Conservation (phyloP, 2,113 vertebrate genomes). For the Orientallactaga bullata region DNA sequence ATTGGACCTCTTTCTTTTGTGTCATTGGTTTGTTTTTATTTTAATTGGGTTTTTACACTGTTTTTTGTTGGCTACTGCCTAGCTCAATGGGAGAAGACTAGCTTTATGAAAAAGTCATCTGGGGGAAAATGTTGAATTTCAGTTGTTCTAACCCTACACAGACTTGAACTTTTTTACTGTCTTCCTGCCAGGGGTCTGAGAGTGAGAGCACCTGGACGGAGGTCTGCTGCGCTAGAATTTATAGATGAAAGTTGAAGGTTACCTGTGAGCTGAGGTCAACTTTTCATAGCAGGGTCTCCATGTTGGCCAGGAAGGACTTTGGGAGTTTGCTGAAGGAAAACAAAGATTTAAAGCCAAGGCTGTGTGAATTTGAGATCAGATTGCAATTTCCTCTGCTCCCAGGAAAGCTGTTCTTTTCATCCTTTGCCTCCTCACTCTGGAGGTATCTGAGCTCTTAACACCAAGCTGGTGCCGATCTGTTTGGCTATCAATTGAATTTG, state of each 20-base stretch:
- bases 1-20: slow-evolving; percentile 23
- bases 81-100: slow-evolving; percentile 47
- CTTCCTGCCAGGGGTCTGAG: not conserved
- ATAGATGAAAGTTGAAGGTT: not conserved
- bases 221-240: slow-evolving; percentile 50
- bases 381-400: not conserved
- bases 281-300: not conserved
- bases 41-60: slow-evolving; percentile 43
- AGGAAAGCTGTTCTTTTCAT: not conserved
- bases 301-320: not conserved
- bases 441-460: not conserved
- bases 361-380: not conserved
- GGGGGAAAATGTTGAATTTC: slow-evolving; percentile 34
- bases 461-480: not conserved
- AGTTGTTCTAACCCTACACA: not conserved
- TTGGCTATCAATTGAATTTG: not conserved
- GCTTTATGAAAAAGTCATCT: slow-evolving; percentile 41
- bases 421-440: not conserved
- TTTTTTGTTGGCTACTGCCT: slow-evolving; percentile 34
- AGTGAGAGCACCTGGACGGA: not conserved
- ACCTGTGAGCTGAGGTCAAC: not conserved
- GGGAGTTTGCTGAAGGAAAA: slow-evolving; percentile 14
- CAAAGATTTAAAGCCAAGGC: slow-evolving; percentile 11
- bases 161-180: slow-evolving; percentile 58
- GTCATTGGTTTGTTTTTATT: not conserved